Conservation (phyloP, 2,113 vertebrate genomes). For the Myanophis thanlyinensis region DNA sequence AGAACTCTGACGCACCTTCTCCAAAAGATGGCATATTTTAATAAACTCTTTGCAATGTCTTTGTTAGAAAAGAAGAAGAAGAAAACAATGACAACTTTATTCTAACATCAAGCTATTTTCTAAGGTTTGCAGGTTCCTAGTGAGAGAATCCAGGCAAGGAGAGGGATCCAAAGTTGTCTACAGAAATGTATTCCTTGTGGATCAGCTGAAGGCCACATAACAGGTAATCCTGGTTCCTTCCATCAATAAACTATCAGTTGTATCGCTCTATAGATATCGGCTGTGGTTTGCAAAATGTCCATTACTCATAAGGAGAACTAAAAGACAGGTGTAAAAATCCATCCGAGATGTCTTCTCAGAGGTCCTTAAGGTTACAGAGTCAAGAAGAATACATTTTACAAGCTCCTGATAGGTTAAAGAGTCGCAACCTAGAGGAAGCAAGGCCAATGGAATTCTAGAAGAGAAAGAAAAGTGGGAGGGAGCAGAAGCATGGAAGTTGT, state of each 20-base stretch:
- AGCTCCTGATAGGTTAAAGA: neutral
- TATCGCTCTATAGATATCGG: neutral
- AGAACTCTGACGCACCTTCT: neutral
- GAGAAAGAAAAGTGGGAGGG: neutral
- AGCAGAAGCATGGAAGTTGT: neutral
- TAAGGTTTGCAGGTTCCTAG: neutral
- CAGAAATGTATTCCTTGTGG: neutral
- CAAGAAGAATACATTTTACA: neutral
- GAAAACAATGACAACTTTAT: neutral
- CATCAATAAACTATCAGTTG: neutral
- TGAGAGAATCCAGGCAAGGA: neutral
- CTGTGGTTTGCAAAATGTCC: neutral
- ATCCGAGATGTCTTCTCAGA: neutral
- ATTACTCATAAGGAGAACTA: neutral
- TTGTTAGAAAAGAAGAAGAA: neutral
- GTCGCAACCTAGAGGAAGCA: neutral
- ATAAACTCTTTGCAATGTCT: neutral
- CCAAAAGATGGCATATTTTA: neutral
- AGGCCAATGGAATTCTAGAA: neutral
- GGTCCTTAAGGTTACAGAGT: neutral
- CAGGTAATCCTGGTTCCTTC: neutral
- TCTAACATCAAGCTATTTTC: neutral
- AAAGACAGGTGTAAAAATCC: neutral
- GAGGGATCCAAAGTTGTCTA: neutral
- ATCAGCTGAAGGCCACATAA: neutral